Evolutionary conservation across 1,140 invertebrate species (phyloP).

Genomic region (Magallana gigas): DNA sequence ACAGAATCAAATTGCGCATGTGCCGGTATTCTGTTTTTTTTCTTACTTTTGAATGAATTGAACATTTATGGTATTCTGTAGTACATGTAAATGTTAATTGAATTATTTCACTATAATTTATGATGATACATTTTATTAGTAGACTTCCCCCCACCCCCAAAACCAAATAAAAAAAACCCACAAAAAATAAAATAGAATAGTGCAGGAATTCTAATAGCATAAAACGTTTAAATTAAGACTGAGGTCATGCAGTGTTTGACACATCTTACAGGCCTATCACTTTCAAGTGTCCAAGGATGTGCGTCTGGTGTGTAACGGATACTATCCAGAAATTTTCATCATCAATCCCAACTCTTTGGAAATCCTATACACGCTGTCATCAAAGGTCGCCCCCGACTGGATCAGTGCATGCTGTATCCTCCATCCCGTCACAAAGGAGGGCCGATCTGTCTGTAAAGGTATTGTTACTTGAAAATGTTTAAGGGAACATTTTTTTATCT

Average conservation of each 20-base stretch:
- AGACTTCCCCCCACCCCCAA: too few relatives aligned
- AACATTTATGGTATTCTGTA: too few relatives aligned
- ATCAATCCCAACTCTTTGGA: constrained; percentile 98
- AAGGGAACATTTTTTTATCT: too few relatives aligned
- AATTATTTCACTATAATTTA: too few relatives aligned
- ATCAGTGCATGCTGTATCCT: constrained; percentile 96
- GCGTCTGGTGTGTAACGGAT: constrained; percentile 94
- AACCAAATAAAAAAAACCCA: too few relatives aligned
- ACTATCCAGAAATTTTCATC: constrained; percentile 98
- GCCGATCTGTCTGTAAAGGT: constrained; percentile 51
- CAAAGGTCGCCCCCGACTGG: constrained; percentile 98
- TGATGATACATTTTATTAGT: too few relatives aligned
- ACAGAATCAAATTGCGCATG: too few relatives aligned
- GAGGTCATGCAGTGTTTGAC: too few relatives aligned
- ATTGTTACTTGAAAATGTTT: neutral
- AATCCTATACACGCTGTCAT: constrained; percentile 94
- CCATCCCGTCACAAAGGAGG: constrained; percentile 84
- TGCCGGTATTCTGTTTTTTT: too few relatives aligned
- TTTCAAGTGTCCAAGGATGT: constrained; percentile 89
- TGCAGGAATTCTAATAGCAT: neutral
- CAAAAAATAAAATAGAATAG: neutral
- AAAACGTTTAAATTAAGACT: neutral
- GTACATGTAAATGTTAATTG: too few relatives aligned
- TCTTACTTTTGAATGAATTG: too few relatives aligned
- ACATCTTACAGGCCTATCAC: constrained; percentile 86